Evolutionary conservation across 2,113 vertebrate genomes (phyloP).

Genomic region (Lasiurus cinereus): DNA sequence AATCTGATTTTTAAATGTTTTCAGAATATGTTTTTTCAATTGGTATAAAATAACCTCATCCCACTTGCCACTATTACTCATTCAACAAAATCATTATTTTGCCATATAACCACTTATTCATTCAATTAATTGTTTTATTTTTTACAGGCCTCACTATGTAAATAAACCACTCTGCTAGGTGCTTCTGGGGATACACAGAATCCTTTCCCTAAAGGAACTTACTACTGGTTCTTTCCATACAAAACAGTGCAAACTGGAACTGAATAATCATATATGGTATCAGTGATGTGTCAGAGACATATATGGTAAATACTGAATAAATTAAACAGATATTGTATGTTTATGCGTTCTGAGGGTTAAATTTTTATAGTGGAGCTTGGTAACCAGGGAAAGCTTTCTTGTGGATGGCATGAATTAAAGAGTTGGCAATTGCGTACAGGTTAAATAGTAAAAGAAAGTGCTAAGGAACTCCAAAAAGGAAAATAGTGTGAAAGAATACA

Average conservation of each 20-base stretch:
- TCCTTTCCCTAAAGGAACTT: background rate
- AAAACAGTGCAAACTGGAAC: background rate
- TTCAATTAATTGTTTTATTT: background rate
- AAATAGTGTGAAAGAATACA: background rate
- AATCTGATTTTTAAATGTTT: background rate
- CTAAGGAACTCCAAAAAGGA: background rate
- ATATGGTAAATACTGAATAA: background rate
- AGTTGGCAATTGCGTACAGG: background rate
- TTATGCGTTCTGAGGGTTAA: background rate
- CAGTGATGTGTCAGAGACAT: background rate
- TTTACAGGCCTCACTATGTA: background rate
- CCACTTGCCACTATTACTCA: background rate
- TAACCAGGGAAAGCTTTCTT: background rate
- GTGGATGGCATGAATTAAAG: background rate
- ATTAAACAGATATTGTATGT: background rate
- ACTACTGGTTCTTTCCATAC: background rate
- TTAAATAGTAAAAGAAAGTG: background rate
- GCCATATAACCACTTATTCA: background rate
- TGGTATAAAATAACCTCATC: background rate
- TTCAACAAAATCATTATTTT: background rate
- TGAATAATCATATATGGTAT: background rate
- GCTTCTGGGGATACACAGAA: background rate
- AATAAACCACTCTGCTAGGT: background rate
- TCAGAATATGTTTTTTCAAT: background rate
- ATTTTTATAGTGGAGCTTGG: background rate